Conservation (phyloP, 2,888 invertebrate genomes). For the Neuroscelio doddi region DNA sequence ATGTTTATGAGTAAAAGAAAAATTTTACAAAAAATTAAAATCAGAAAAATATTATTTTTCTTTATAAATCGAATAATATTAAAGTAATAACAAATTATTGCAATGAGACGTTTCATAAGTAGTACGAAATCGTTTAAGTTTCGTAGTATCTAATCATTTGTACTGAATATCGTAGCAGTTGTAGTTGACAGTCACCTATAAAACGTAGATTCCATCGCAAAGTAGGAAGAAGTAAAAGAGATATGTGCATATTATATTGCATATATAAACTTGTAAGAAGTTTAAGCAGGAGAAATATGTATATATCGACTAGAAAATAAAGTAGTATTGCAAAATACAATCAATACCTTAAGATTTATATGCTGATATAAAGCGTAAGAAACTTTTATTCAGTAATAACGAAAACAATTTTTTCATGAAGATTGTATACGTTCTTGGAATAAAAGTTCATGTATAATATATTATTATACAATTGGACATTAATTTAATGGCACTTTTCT, state of each 20-base stretch:
- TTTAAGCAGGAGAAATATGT: neutral
- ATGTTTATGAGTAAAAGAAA: no score
- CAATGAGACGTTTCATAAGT: neutral
- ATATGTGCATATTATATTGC: neutral
- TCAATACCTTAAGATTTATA: neutral
- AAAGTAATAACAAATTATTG: neutral
- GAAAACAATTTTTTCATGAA: no score
- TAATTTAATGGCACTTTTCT: no score
- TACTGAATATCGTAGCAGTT: neutral
- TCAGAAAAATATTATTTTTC: conserved; percentile 3
- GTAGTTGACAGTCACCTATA: conserved; percentile 8
- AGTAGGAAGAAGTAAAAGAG: neutral
- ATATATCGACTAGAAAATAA: neutral
- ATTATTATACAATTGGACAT: no score
- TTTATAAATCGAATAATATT: conserved; percentile 4
- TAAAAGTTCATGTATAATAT: no score
- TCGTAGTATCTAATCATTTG: conserved; percentile 1
- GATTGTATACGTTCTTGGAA: no score
- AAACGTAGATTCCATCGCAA: neutral
- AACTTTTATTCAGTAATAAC: no score
- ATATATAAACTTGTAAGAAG: conserved; percentile 5
- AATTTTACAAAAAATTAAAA: neutral
- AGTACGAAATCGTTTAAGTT: neutral
- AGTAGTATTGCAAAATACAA: neutral
- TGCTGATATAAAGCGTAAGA: neutral